Evolutionary conservation across 2,797 vertebrate species (phyloP).

Genomic region (Rhodeus uyekii): DNA sequence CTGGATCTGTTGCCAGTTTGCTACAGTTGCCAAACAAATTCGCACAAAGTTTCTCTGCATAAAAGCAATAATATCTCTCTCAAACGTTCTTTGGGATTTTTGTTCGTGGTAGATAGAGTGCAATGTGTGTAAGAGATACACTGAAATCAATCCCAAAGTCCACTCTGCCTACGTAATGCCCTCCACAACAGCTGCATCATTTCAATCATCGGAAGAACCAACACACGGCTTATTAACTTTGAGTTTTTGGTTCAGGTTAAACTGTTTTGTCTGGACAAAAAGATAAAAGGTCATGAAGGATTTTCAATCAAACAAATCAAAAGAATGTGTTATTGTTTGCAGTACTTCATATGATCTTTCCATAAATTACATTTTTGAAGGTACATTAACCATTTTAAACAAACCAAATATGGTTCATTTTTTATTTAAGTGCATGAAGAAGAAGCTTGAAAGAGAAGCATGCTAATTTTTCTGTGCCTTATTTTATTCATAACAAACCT

Average conservation of each 20-base stretch:
- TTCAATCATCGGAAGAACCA: slow-evolving; percentile 17
- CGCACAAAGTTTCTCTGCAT: not conserved
- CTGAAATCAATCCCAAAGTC: slow-evolving; percentile 8
- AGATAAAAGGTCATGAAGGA: slow-evolving; percentile 15
- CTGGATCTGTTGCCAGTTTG: not conserved
- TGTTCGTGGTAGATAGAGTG: slow-evolving; percentile 8
- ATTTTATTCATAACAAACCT: slow-evolving; percentile 3
- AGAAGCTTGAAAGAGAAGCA: not conserved
- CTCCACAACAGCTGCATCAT: slow-evolving; percentile 19
- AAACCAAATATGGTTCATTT: not conserved
- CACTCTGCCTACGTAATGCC: slow-evolving; percentile 12
- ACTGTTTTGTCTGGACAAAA: not conserved
- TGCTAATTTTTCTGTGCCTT: not conserved
- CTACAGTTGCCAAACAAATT: slow-evolving; percentile 7
- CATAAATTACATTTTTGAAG: not conserved
- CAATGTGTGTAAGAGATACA: not conserved
- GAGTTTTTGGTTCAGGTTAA: not conserved
- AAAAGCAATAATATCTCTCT: not conserved
- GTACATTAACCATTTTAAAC: not conserved
- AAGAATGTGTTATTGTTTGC: not conserved
- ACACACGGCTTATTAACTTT: not conserved
- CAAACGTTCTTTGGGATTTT: not conserved
- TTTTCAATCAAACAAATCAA: not conserved
- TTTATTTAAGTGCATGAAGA: not conserved
- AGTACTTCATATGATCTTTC: not conserved